Conservation (phyloP, 2,888 invertebrate species). For the Tortrix viridana region DNA sequence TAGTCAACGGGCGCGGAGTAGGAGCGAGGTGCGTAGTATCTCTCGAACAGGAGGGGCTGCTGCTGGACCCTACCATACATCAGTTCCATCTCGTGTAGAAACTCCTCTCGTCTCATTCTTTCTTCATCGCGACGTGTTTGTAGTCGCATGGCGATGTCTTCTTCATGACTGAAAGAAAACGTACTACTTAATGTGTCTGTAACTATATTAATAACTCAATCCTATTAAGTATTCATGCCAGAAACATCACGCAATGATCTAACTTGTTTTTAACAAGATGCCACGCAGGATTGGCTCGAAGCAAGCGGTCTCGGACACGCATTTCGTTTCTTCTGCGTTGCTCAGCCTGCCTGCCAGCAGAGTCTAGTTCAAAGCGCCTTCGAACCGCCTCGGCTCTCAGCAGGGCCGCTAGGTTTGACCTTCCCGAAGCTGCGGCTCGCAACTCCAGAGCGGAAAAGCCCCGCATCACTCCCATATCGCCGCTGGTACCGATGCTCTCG, state of each 20-base stretch:
- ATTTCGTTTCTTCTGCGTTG: constrained; percentile 84
- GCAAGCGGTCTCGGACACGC: constrained; percentile 83
- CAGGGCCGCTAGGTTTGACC: constrained; percentile 87
- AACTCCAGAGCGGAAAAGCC: constrained; percentile 78
- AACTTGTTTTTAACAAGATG: constrained; percentile 85
- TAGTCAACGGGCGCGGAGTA: constrained; percentile 60
- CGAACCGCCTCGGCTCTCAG: constrained; percentile 86
- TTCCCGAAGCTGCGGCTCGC: constrained; percentile 66
- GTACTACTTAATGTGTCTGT: not conserved
- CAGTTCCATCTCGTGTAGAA: constrained; percentile 88
- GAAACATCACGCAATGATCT: constrained; percentile 41
- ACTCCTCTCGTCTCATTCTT: constrained; percentile 86
- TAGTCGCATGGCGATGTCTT: constrained; percentile 87
- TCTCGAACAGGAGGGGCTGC: constrained; percentile 88
- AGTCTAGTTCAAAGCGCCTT: constrained; percentile 86
- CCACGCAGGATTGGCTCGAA: constrained; percentile 88
- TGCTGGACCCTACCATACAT: constrained; percentile 88
- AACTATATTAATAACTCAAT: too few relatives aligned
- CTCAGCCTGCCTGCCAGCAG: constrained; percentile 84
- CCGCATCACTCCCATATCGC: constrained; percentile 57
- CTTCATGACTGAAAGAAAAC: constrained; percentile 78
- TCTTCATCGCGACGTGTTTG: constrained; percentile 88
- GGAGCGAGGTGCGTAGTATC: constrained; percentile 86
- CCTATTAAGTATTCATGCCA: not conserved
- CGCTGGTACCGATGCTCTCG: constrained; percentile 55